A percentile compares a stretch with the other conserved stretches of the same genome.
Conservation (phyloP, 2,113 vertebrate species). For the Oxygymnocypris stewartii region DNA sequence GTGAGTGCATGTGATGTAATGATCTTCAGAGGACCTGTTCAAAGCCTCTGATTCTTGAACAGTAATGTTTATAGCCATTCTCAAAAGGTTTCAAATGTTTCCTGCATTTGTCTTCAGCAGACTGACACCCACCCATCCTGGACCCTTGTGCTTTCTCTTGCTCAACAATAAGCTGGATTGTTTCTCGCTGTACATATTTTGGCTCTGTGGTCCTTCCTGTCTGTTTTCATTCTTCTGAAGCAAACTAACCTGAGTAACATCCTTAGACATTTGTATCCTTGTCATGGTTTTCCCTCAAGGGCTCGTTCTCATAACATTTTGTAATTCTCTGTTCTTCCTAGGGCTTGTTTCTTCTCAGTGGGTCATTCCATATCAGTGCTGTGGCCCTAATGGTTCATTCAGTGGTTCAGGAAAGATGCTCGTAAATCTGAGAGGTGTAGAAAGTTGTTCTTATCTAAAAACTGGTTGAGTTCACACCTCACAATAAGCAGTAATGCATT, state of each 20-base stretch:
- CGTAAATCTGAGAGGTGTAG: neutral
- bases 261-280: neutral
- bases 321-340: neutral
- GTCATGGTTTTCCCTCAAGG: slow-evolving; percentile 9
- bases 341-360: neutral
- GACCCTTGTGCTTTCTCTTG: slow-evolving; percentile 37
- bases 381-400: neutral
- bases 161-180: slow-evolving; percentile 23
- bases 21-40: neutral
- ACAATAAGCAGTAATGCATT: neutral
- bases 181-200: slow-evolving; percentile 24
- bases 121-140: slow-evolving; percentile 50
- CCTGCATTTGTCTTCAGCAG: slow-evolving; percentile 46
- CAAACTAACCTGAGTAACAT: neutral
- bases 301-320: neutral
- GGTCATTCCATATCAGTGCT: neutral
- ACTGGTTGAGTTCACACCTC: neutral
- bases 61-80: neutral
- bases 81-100: slow-evolving; percentile 9
- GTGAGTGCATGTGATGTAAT: neutral
- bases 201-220: neutral
- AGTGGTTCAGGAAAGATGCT: neutral
- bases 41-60: neutral
- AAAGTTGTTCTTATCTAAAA: slow-evolving; percentile 6
- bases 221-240: neutral